Conservation (phyloP, 2,797 vertebrate species). For the Pelodytes ibericus region DNA sequence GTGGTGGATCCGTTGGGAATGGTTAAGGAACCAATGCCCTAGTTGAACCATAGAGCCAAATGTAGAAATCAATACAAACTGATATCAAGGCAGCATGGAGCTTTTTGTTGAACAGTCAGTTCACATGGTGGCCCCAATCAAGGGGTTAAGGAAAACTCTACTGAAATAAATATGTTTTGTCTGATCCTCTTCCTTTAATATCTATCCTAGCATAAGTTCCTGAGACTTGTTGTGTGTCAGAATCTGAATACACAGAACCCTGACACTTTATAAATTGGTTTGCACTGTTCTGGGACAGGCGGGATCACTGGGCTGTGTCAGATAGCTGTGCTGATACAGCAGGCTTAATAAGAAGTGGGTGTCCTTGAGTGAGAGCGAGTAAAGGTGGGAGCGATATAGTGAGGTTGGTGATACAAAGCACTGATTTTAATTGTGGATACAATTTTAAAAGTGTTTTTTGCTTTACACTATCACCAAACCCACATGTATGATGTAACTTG, state of each 20-base stretch:
- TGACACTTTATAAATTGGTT: constrained; percentile 51
- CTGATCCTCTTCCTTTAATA: background rate
- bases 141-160: too few species aligned
- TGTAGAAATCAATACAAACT: too few species aligned
- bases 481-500: too few species aligned
- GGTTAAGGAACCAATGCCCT: too few species aligned
- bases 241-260: constrained; percentile 27
- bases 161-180: background rate
- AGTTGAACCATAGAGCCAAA: too few species aligned
- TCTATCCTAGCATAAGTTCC: constrained; percentile 13
- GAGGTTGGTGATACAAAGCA: background rate
- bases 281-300: constrained; percentile 31
- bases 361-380: constrained; percentile 35
- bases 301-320: constrained; percentile 46
- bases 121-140: too few species aligned
- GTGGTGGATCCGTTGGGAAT: too few species aligned
- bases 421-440: background rate
- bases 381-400: background rate
- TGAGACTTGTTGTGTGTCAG: constrained; percentile 21
- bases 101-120: too few species aligned
- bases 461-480: too few species aligned
- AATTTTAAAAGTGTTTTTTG: background rate
- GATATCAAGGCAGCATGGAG: too few species aligned
- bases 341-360: constrained; percentile 50
- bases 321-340: constrained; percentile 58